phyloP scores from a whole-genome alignment of 1,140 invertebrate species.

The Aphelenchoides avenae region DNA sequence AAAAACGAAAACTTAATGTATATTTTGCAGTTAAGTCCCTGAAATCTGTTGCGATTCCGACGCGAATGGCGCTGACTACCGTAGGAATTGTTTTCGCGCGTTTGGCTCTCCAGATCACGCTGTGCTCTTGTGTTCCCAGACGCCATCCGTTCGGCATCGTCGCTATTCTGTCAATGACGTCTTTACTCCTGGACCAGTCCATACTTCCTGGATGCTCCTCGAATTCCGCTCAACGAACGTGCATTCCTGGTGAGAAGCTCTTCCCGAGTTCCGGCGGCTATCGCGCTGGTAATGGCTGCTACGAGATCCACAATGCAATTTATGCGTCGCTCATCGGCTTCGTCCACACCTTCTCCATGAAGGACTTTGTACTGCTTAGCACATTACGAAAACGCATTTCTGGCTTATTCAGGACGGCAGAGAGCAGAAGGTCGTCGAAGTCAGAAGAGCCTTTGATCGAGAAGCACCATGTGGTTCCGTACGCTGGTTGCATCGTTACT shows the following conservation, averaged over 20 bases:
- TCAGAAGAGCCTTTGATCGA: constrained; percentile 35
- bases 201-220: constrained; percentile 6
- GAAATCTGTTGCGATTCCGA: too few species aligned
- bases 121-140: too few species aligned
- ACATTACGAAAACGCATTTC: neutral
- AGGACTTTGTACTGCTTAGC: constrained; percentile 17
- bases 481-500: constrained; percentile 33
- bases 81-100: too few species aligned
- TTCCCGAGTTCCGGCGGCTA: constrained; percentile 38
- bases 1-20: too few species aligned
- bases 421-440: constrained; percentile 37
- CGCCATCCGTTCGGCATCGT: too few species aligned
- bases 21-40: too few species aligned
- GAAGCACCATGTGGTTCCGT: constrained; percentile 33
- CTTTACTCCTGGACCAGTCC: constrained; percentile 12
- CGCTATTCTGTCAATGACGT: too few species aligned
- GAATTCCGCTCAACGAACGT: neutral
- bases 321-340: constrained; percentile 28
- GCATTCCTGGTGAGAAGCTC: constrained; percentile 30
- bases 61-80: too few species aligned
- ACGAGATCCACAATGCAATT: constrained; percentile 40
- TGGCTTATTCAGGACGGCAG: constrained; percentile 19
- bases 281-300: constrained; percentile 35
- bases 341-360: constrained; percentile 30
- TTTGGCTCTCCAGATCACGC: too few species aligned